Conservation (phyloP, 2,797 vertebrate species). For the Coregonus ussuriensis region DNA sequence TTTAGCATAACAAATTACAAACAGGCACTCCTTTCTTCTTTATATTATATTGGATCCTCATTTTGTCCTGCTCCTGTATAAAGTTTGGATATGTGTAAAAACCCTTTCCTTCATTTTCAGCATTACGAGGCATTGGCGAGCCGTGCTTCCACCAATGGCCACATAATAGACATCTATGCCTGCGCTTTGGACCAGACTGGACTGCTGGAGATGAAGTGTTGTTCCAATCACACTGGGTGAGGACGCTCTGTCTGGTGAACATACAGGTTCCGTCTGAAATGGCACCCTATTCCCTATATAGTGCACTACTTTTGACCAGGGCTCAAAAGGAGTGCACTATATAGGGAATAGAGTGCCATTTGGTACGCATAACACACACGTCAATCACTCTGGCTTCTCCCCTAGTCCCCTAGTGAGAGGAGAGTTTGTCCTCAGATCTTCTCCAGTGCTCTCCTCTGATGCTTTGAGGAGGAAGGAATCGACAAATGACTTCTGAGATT, state of each 20-base stretch:
- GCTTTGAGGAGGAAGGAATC: background rate
- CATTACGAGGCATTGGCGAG: constrained; percentile 93
- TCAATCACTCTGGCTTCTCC: background rate
- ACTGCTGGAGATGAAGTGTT: constrained; percentile 97
- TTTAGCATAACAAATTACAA: background rate
- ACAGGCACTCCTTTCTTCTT: background rate
- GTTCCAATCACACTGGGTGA: constrained; percentile 92
- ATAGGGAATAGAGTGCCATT: background rate
- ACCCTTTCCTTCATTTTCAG: constrained; percentile 59
- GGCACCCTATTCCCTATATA: background rate
- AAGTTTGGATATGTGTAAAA: constrained; percentile 5
- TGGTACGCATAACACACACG: background rate
- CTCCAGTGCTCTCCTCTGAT: background rate
- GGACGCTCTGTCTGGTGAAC: background rate
- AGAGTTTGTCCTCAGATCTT: background rate
- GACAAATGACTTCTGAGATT: background rate
- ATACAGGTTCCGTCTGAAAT: background rate
- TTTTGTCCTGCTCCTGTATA: background rate
- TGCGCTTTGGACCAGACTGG: constrained; percentile 95
- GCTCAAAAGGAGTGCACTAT: no score
- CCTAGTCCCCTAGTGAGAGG: background rate
- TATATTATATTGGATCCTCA: background rate
- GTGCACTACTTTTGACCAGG: no score
- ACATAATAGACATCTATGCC: constrained; percentile 95
- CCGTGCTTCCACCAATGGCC: constrained; percentile 87